phyloP scores from a whole-genome alignment of 1,140 invertebrate genomes.

The Lysiphlebus fabarum region DNA sequence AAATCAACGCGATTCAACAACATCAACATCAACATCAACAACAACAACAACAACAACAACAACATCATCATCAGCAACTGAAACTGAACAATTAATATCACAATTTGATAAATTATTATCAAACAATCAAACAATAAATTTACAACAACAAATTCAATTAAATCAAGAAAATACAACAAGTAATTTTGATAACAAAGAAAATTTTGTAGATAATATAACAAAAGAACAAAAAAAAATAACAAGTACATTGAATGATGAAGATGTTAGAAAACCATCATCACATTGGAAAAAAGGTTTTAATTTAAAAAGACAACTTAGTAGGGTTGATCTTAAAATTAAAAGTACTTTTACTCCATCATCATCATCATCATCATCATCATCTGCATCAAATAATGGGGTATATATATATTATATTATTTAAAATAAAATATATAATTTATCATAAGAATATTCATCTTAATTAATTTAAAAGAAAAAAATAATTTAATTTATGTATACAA shows the following conservation, averaged over 20 bases:
- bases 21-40: constrained; percentile 2
- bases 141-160: constrained; percentile 18
- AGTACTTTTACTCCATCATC: constrained; percentile 58
- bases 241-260: constrained; percentile 12
- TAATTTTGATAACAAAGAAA: constrained; percentile 34
- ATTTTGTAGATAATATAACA: constrained; percentile 20
- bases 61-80: constrained; percentile 3
- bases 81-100: constrained; percentile 35
- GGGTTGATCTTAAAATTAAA: constrained; percentile 76
- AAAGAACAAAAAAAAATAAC: constrained; percentile 33
- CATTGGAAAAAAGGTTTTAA: constrained; percentile 69
- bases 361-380: too few relatives aligned
- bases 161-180: constrained; percentile 30
- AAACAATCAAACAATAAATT: constrained; percentile 25
- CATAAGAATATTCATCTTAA: too few relatives aligned
- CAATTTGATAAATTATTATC: constrained; percentile 34
- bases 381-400: constrained; percentile 47
- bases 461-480: constrained; percentile 4
- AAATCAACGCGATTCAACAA: constrained; percentile 35
- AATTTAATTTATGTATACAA: constrained; percentile 20
- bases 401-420: constrained; percentile 20
- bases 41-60: constrained; percentile 9
- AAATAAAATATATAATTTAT: neutral
- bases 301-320: constrained; percentile 75
- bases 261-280: constrained; percentile 22